Percentiles rank a stretch among this genome's conserved stretches.
Conservation (phyloP, 2,113 vertebrate species). For the Eira barbara region DNA sequence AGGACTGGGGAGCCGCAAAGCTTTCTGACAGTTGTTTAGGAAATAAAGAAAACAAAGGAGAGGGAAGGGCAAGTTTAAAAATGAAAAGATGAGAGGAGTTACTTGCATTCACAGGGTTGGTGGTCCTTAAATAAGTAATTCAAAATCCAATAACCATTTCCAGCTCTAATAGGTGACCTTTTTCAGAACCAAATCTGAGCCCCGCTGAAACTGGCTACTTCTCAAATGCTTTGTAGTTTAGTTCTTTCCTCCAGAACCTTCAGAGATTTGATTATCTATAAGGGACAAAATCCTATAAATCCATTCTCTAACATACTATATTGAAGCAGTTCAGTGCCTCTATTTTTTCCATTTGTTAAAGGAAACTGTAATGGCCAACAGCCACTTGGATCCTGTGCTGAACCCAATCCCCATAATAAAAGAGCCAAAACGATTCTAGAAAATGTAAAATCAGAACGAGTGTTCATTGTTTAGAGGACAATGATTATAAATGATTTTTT, state of each 20-base stretch:
- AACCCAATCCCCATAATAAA: not conserved
- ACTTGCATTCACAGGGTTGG: not conserved
- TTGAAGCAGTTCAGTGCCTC: not conserved
- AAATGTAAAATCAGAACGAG: not conserved
- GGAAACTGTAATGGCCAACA: not conserved
- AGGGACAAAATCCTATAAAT: not conserved
- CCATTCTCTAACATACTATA: not conserved
- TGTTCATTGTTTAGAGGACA: not conserved
- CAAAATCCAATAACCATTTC: not conserved
- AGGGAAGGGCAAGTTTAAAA: not conserved
- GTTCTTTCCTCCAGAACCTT: not conserved
- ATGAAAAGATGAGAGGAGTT: not conserved
- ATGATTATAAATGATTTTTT: not conserved
- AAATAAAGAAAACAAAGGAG: not conserved
- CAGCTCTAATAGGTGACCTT: not conserved
- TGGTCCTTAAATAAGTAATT: not conserved
- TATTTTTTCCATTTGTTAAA: constrained; percentile 15
- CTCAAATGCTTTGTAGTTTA: not conserved
- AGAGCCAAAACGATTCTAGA: not conserved
- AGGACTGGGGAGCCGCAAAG: not conserved
- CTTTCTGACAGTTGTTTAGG: not conserved
- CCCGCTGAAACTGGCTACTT: not conserved
- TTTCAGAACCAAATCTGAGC: not conserved
- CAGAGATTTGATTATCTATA: not conserved
- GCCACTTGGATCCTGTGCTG: not conserved